phyloP scores from a whole-genome alignment of 2,888 invertebrate genomes.

The Scrobipalpa atriplicella region DNA sequence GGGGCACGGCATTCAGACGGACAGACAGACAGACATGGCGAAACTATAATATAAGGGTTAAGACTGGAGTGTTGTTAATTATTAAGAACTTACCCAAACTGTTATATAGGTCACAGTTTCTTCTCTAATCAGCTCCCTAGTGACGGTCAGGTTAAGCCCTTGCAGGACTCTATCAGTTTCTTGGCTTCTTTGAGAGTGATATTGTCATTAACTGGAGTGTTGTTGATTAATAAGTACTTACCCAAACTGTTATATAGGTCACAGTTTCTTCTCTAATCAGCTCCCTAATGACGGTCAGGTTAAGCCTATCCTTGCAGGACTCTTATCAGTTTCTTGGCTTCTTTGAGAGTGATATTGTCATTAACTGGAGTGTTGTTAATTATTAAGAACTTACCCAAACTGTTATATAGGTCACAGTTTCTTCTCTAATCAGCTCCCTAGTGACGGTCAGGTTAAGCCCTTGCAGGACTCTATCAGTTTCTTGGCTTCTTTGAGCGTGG shows the following conservation, averaged over 20 bases:
- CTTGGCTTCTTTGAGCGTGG: neutral
- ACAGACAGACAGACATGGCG: too few species aligned
- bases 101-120: constrained; percentile 71
- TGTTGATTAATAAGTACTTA: neutral
- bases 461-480: neutral
- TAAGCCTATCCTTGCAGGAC: constrained; percentile 94
- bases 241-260: constrained; percentile 69
- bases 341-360: constrained; percentile 96
- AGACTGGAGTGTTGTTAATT: too few species aligned
- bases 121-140: too few species aligned
- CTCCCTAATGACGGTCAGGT: constrained; percentile 91
- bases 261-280: constrained; percentile 81
- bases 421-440: too few species aligned
- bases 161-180: neutral
- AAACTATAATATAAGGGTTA: too few species aligned
- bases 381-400: constrained; percentile 35
- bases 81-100: constrained; percentile 41
- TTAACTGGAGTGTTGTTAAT: constrained; percentile 86
- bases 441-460: too few species aligned
- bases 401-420: constrained; percentile 65
- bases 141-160: too few species aligned
- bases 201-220: neutral
- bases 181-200: neutral
- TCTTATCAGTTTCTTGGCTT: constrained; percentile 97
- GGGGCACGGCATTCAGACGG: too few species aligned